Base-by-base conservation (phyloP, 1,140 invertebrate species). In the Elysia chlorotica region DNA sequence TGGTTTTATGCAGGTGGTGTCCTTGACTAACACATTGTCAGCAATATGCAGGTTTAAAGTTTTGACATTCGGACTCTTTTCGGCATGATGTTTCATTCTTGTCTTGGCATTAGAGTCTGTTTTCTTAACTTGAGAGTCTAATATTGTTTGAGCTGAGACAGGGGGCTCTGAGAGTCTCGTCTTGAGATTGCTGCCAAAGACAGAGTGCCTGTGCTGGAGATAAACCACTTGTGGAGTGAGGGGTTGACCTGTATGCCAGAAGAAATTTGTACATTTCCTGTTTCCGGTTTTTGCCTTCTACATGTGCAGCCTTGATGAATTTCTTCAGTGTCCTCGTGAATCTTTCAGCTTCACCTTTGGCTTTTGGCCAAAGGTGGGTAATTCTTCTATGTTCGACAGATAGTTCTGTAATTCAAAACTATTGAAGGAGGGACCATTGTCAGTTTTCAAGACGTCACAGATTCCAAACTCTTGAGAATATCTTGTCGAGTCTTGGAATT, bases 251-350 rank as follows among this genome's bases (percentile, higher is more conserved):
- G 59, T 79, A 81, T 30, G 75, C 62, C 28, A 73, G 33, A 1
- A 81, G 70, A 65, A 81, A 78, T 33, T 68, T 28, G n/a, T 69
- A 69, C 36, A 82, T 56, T 33, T 75, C 72, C 54, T 82, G 76
- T 61, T 79, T 79, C 74, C 76, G 81, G 35, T 72, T 79, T 2
- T 33, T 4, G 14, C 62, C 30, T 72, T 81, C 66, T 17, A 65
- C 65, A 37, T 67, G 6, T 17, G 77, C 75, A 23, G 70, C 48
- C 63, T 75, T 74, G 17, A 80, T 72, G 2, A 71, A 71, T 66
- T 80, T 80, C 37, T 78, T 76, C 21, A 79, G 23, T 14, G 74
- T 81, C 31, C 71, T 56, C 74, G 79, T 81, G 41, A 81, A 82
- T 36, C 73, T 25, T 61, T 79, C 73, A 21, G 66, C 65, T 78